Base-by-base conservation (phyloP, 1,140 invertebrate species). In the Druon quercuslanigerum region DNA sequence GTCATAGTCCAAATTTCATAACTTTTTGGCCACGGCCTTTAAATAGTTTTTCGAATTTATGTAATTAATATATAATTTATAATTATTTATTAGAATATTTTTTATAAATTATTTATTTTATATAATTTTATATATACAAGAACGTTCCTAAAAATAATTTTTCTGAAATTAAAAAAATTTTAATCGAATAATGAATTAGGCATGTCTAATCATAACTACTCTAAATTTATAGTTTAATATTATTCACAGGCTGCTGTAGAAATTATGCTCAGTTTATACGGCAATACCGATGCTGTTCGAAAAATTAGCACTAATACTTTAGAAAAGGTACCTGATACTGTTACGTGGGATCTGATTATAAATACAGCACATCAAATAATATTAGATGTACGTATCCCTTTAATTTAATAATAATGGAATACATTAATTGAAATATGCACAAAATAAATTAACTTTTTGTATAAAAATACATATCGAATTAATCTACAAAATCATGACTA, bases 291-390 rank as follows among this genome's bases (percentile, higher is more conserved):
- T 8, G 25, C 40, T 33, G 40, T 66, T 14, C 33, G 14, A 66
- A 20, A 66, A 46, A 66, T 66, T 16, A 66, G 14, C 40, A 13
- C 8, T n/a, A 66, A 66, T n/a, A 66, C 60, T 7, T 6, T 66
- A 6, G 25, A 66, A 66, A 33, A 66, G 14, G 12, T 40, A 40
- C 12, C 60, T 11, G 20, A 66, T 16, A 66, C 16, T n/a, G 25
- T 66, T 5, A 66, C 60, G 33, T 66, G 60, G 60, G 25, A 66
- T 66, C 60, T n/a, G n/a, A 66, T 66, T n/a, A 66, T 66, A n/a
- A 66, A n/a, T 13, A 40, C 9, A n/a, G 60, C 40, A 40, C 60
- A 66, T n/a, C 60, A 66, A 33, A n/a, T 66, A 40, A 66, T 66
- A 40, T 40, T 66, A 6, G 60, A 66, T 0, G 60, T 66, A 66